A percentile compares a stretch with the other conserved stretches of the same genome.
phyloP scores from a whole-genome alignment of 2,888 invertebrate genomes.

The Drosophila neonasuta region DNA sequence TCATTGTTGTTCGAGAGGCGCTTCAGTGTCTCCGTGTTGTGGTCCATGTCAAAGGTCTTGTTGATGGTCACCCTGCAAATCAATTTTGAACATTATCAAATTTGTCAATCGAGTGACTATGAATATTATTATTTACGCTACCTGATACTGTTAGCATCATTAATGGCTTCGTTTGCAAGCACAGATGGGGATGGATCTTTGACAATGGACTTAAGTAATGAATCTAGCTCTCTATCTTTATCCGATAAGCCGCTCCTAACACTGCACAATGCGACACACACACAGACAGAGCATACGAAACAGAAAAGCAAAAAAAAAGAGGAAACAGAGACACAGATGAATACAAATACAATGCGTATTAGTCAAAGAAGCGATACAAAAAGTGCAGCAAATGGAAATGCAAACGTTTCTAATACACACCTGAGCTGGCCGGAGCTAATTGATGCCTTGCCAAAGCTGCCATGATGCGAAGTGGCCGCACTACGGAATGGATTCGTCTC shows the following conservation, averaged over 20 bases:
- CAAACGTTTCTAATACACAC: constrained; percentile 56
- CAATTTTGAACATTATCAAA: not conserved
- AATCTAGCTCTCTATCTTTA: constrained; percentile 87
- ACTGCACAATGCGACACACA: constrained; percentile 74
- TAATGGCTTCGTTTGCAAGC: constrained; percentile 84
- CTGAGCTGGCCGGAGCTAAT: constrained; percentile 82
- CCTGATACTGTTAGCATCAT: constrained; percentile 84
- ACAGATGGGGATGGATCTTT: constrained; percentile 86
- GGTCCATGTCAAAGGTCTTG: constrained; percentile 83
- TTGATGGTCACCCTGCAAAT: constrained; percentile 81
- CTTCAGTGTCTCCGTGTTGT: constrained; percentile 87
- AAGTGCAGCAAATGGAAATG: constrained; percentile 24
- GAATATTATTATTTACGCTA: constrained; percentile 73
- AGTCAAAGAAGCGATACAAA: constrained; percentile 56
- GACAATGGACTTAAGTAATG: constrained; percentile 89
- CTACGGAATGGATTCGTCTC: constrained; percentile 81
- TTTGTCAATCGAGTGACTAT: not conserved
- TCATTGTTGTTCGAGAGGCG: constrained; percentile 85
- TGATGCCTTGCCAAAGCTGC: constrained; percentile 82
- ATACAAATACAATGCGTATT: constrained; percentile 62
- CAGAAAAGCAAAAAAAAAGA: not conserved
- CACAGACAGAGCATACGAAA: constrained; percentile 25
- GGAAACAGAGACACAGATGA: constrained; percentile 31
- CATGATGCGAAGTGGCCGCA: constrained; percentile 79
- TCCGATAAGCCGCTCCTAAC: constrained; percentile 83